phyloP scores from a whole-genome alignment of 2,113 vertebrate genomes.

The Sander lucioperca region DNA sequence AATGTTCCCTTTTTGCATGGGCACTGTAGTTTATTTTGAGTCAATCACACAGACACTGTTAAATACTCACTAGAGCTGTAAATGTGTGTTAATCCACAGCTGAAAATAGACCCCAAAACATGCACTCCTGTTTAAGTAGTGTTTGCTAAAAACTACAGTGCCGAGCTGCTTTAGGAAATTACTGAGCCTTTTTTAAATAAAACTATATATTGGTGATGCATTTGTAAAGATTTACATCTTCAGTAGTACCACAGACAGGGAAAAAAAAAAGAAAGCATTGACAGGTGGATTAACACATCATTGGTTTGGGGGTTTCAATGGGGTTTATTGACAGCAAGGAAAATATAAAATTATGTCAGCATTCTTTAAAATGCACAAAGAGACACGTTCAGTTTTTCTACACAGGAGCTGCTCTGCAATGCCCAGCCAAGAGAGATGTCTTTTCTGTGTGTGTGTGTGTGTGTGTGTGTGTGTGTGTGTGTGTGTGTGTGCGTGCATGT shows the following conservation, averaged over 20 bases:
- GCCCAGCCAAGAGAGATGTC: constrained; percentile 46
- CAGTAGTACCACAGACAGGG: background rate
- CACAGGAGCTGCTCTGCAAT: constrained; percentile 53
- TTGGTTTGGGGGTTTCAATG: background rate
- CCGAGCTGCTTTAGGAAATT: background rate
- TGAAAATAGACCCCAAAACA: background rate
- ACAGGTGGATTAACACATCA: background rate
- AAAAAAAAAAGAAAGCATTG: background rate
- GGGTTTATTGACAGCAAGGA: background rate
- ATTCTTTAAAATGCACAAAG: constrained; percentile 21
- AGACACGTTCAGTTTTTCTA: background rate
- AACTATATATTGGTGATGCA: background rate
- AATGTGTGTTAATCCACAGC: background rate
- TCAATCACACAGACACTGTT: constrained; percentile 1
- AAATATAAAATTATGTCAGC: constrained; percentile 2
- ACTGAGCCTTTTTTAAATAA: background rate
- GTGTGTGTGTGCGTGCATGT: constrained; percentile 14
- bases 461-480: constrained; percentile 27
- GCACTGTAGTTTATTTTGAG: background rate
- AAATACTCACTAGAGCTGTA: background rate
- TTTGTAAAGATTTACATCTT: background rate
- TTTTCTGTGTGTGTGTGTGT: constrained; percentile 36
- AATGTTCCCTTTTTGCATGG: no score
- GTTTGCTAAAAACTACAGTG: background rate
- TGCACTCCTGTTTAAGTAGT: background rate